Conservation (phyloP, 2,888 invertebrate genomes). For the Conops quadrifasciatus region DNA sequence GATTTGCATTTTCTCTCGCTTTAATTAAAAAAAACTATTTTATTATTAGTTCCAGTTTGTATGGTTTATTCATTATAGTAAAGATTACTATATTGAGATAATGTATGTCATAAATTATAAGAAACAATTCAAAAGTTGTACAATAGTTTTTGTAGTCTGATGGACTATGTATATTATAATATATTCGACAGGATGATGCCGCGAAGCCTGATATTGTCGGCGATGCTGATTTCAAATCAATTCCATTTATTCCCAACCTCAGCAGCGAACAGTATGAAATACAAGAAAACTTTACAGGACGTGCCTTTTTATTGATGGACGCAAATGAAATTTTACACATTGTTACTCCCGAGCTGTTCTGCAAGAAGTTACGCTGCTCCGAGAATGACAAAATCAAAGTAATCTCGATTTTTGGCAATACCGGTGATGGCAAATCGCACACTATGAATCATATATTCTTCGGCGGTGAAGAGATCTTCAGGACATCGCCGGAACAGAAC, state of each 20-base stretch:
- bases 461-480: conserved; percentile 69
- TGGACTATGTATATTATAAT: too few species aligned
- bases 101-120: too few species aligned
- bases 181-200: conserved; percentile 56
- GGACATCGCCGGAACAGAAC: conserved; percentile 66
- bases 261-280: conserved; percentile 51
- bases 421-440: conserved; percentile 84
- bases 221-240: conserved; percentile 59
- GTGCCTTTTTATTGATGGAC: conserved; percentile 70
- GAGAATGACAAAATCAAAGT: conserved; percentile 75
- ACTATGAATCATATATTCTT: conserved; percentile 80
- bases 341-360: conserved; percentile 68
- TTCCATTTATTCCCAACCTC: conserved; percentile 55
- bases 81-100: too few species aligned
- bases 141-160: too few species aligned
- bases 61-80: too few species aligned
- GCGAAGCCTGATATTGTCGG: conserved; percentile 53
- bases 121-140: too few species aligned
- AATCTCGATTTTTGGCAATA: conserved; percentile 84
- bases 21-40: too few species aligned
- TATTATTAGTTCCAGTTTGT: too few species aligned
- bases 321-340: conserved; percentile 71
- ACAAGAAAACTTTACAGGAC: conserved; percentile 45
- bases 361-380: conserved; percentile 56
- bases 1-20: too few species aligned